A percentile compares a stretch with the other conserved stretches of the same genome.
Evolutionary conservation across 2,113 vertebrate genomes (phyloP).

Genomic region (Oncorhynchus keta): DNA sequence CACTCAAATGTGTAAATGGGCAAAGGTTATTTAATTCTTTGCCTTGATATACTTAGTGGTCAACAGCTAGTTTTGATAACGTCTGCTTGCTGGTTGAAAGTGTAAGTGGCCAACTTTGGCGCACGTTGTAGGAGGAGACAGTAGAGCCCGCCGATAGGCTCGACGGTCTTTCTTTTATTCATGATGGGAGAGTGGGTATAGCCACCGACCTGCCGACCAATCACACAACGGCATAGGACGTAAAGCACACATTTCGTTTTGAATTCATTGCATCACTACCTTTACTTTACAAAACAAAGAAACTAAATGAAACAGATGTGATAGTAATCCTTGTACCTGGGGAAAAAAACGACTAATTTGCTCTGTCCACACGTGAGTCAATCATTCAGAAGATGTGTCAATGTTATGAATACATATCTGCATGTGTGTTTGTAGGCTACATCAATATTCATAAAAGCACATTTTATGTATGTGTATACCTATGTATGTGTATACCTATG

Average conservation of each 20-base stretch:
- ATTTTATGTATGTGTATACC: not conserved
- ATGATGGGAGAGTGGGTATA: slow-evolving; percentile 77
- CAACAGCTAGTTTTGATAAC: slow-evolving; percentile 60
- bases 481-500: not conserved
- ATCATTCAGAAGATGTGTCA: not conserved
- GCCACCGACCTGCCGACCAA: slow-evolving; percentile 74
- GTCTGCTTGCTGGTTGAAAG: slow-evolving; percentile 77
- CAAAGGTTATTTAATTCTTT: slow-evolving; percentile 56
- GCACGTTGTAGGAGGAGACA: slow-evolving; percentile 75
- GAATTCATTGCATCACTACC: slow-evolving; percentile 50
- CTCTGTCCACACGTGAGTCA: not conserved
- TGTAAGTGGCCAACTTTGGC: slow-evolving; percentile 79
- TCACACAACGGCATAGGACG: slow-evolving; percentile 51
- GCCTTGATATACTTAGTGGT: slow-evolving; percentile 67
- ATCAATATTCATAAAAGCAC: not conserved
- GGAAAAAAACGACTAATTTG: not conserved
- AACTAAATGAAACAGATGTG: not conserved
- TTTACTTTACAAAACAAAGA: slow-evolving; percentile 10
- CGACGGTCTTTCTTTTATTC: slow-evolving; percentile 83
- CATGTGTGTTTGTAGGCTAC: not conserved
- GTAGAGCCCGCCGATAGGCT: slow-evolving; percentile 82
- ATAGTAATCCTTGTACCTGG: not conserved
- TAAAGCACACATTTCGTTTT: slow-evolving; percentile 58
- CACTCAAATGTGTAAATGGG: slow-evolving; percentile 22
- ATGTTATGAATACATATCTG: not conserved